A percentile compares a stretch with the other conserved stretches of the same genome.
Conservation (phyloP, 2,113 vertebrate species). For the rabbit (Oryctolagus cuniculus) region DNA sequence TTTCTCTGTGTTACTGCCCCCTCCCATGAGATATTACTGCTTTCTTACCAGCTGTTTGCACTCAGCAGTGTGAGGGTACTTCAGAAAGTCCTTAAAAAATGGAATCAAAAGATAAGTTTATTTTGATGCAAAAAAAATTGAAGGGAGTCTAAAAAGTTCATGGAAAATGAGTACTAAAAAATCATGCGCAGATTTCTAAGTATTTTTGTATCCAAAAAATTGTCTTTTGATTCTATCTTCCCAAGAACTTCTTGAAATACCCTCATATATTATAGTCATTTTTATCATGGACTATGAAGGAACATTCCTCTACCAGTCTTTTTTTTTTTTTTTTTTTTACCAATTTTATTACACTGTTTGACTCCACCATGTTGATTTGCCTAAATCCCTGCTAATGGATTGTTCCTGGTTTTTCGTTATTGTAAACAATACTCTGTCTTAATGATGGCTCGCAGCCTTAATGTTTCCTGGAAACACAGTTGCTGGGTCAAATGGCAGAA, state of each 20-base stretch:
- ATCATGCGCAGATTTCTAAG: no score
- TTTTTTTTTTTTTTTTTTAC: constrained; percentile 22
- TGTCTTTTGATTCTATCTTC: no score
- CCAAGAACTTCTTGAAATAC: no score
- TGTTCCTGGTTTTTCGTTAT: background rate
- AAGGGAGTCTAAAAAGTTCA: no score
- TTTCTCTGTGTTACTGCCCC: background rate
- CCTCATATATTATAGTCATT: background rate
- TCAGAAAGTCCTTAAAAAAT: no score
- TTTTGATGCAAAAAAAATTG: no score
- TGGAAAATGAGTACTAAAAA: no score
- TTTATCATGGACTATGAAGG: constrained; percentile 25
- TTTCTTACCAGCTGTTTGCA: background rate
- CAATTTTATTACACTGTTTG: constrained; percentile 37
- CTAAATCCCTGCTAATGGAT: background rate
- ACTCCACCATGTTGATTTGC: constrained; percentile 18
- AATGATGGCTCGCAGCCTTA: background rate
- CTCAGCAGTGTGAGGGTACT: background rate
- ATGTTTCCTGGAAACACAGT: background rate
- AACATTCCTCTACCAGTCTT: background rate
- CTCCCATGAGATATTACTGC: background rate
- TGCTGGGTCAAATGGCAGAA: background rate
- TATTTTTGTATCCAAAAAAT: no score
- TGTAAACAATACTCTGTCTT: background rate
- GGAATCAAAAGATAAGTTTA: no score